Evolutionary conservation across 2,113 vertebrate species (phyloP).

Genomic region (Chlorodrepanis virens): DNA sequence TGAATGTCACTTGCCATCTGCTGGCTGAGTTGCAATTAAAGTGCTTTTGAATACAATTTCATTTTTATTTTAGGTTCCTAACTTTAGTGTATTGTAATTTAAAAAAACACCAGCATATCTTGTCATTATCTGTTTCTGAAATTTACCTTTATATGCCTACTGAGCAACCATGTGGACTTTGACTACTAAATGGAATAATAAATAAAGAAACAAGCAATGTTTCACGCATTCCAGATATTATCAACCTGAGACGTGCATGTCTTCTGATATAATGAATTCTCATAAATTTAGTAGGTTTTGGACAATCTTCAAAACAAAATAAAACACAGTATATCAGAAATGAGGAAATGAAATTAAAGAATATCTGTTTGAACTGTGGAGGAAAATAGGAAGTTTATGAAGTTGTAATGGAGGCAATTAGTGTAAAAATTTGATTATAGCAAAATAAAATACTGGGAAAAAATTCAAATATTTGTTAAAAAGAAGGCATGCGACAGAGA

Average conservation of each 20-base stretch:
- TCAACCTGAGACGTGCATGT: not conserved
- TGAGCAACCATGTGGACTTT: not conserved
- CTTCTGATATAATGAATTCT: not conserved
- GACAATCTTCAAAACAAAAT: not conserved
- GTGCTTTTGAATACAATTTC: not conserved
- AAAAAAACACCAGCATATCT: not conserved
- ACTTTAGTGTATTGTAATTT: not conserved
- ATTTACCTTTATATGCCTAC: not conserved
- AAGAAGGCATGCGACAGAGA: not conserved
- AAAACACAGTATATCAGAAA: not conserved
- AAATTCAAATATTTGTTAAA: not conserved
- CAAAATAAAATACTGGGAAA: not conserved
- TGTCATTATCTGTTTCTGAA: not conserved
- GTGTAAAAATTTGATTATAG: not conserved
- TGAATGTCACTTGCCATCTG: slow-evolving; percentile 19
- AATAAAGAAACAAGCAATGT: not conserved
- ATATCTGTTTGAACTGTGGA: not conserved
- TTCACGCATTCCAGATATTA: not conserved
- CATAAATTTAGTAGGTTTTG: not conserved
- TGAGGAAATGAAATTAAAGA: not conserved
- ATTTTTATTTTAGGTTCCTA: not conserved
- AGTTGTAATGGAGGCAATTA: not conserved
- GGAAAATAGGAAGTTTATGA: not conserved
- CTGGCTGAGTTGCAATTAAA: not conserved
- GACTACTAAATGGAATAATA: not conserved